Evolutionary conservation across 1,140 invertebrate species (phyloP).

Genomic region (Drosophila azteca): DNA sequence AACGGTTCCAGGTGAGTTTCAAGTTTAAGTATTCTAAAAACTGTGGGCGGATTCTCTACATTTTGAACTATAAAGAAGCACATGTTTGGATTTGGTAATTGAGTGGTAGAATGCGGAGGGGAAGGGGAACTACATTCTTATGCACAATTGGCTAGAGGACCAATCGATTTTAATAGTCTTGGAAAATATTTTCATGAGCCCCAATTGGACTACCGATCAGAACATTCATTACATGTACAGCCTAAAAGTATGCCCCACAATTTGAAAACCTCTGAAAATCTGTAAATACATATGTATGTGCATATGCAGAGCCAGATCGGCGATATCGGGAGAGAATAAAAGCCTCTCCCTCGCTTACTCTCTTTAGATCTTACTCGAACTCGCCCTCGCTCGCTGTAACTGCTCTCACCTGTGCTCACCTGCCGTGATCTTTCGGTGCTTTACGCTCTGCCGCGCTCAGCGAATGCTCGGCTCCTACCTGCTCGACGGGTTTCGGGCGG

Average conservation of each 20-base stretch:
- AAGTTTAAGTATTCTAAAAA: neutral
- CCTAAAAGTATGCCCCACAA: neutral
- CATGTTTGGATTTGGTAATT: too few relatives aligned
- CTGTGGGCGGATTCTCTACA: conserved; percentile 15
- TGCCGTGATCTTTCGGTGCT: conserved; percentile 15
- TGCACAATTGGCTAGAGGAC: too few relatives aligned
- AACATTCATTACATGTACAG: too few relatives aligned
- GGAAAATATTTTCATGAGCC: too few relatives aligned
- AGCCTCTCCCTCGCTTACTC: neutral
- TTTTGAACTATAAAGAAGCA: too few relatives aligned
- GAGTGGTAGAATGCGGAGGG: too few relatives aligned
- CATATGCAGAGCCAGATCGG: too few relatives aligned
- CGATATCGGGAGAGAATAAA: neutral
- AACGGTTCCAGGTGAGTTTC: conserved; percentile 92
- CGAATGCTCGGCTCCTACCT: conserved; percentile 31
- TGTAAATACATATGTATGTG: too few relatives aligned
- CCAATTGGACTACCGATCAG: too few relatives aligned
- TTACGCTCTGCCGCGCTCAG: conserved; percentile 53
- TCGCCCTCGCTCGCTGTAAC: neutral
- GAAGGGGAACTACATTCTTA: too few relatives aligned
- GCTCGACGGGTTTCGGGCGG: conserved; percentile 55
- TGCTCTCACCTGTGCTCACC: conserved; percentile 39
- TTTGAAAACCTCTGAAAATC: neutral
- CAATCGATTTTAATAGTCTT: too few relatives aligned
- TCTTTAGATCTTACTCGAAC: neutral